Conservation (phyloP, 2,113 vertebrate genomes). For the Taxidea taxus region DNA sequence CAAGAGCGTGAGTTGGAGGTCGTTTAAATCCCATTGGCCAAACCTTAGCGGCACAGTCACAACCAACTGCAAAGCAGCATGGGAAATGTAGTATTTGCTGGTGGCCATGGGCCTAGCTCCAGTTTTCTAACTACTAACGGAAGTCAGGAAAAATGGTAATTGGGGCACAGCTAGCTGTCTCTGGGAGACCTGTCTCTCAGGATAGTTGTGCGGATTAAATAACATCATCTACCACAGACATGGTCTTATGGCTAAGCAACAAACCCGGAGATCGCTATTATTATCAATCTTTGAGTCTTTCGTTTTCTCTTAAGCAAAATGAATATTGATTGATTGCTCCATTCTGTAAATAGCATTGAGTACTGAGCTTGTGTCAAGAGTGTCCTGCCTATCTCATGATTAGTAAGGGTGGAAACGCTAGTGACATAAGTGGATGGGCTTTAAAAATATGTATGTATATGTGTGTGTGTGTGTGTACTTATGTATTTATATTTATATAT, state of each 20-base stretch:
- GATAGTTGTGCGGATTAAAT: background rate
- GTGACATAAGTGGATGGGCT: background rate
- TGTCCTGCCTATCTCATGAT: background rate
- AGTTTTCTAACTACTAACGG: background rate
- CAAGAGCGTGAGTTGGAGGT: background rate
- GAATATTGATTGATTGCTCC: background rate
- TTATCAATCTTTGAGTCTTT: background rate
- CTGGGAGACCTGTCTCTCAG: background rate
- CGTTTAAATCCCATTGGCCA: background rate
- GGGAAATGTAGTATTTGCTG: background rate
- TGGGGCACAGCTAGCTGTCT: background rate
- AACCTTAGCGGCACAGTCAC: background rate
- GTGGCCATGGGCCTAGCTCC: no score
- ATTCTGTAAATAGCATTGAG: background rate
- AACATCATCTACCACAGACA: background rate
- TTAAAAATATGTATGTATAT: background rate
- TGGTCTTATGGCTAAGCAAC: background rate
- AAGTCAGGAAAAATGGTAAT: background rate
- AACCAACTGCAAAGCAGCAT: background rate
- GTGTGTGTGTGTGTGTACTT: background rate
- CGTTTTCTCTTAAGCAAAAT: background rate
- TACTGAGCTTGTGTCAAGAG: background rate
- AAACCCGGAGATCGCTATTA: background rate
- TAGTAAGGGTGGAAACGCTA: background rate
- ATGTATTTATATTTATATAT: background rate